phyloP scores from a whole-genome alignment of 2,888 invertebrate genomes.

The Rhaphigaster nebulosa region DNA sequence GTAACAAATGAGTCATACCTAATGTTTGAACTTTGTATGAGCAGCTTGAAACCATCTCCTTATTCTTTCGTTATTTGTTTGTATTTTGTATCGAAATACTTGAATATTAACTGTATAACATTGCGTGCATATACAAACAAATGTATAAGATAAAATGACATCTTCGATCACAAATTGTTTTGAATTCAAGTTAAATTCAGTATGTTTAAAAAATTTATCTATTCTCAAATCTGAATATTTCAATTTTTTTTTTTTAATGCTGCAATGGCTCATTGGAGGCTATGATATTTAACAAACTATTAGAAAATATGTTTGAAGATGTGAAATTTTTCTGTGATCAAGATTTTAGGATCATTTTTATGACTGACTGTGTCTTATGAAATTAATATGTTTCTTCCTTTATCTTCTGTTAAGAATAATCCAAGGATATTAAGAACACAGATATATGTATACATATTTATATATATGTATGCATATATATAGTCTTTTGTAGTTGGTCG shows the following conservation, averaged over 20 bases:
- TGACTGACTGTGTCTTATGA: not conserved
- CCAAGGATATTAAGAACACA: conserved; percentile 20
- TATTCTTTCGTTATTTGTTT: not conserved
- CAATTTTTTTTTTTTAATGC: not conserved
- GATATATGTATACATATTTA: conserved; percentile 25
- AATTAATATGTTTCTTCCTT: conserved; percentile 27
- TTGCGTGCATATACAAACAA: not conserved
- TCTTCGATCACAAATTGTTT: not conserved
- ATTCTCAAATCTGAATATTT: not conserved
- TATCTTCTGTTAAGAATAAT: not conserved
- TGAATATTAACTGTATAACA: not conserved
- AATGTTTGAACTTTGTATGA: not conserved
- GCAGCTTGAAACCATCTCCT: not conserved
- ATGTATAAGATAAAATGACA: not conserved
- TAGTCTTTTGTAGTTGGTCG: conserved; percentile 42
- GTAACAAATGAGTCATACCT: not conserved
- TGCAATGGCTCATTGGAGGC: conserved; percentile 3
- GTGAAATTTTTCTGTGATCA: conserved; percentile 35
- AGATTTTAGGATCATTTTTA: conserved; percentile 41
- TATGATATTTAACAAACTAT: not conserved
- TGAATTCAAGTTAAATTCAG: not conserved
- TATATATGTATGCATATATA: not conserved
- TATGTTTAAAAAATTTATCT: not conserved
- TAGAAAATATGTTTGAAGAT: not conserved
- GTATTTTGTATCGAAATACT: not conserved